Evolutionary conservation across 2,888 invertebrate species (phyloP).

Genomic region (Drosophila formosana): DNA sequence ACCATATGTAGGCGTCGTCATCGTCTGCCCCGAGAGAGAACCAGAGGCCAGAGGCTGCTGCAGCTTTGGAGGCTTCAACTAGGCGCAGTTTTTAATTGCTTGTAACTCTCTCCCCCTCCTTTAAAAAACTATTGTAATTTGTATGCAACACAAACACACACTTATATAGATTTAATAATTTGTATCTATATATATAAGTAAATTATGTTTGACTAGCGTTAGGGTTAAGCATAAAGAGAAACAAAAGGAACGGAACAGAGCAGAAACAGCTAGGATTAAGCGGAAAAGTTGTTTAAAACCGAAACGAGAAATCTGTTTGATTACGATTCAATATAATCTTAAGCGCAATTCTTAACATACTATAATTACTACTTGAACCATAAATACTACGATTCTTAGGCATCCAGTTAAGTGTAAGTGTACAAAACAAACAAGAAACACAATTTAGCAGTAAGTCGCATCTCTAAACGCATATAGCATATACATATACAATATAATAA

Average conservation of each 20-base stretch:
- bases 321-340: background rate
- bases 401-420: slow-evolving; percentile 47
- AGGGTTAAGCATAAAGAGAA: slow-evolving; percentile 11
- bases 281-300: slow-evolving; percentile 14
- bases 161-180: slow-evolving; percentile 2
- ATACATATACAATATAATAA: slow-evolving; percentile 9
- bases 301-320: slow-evolving; percentile 16
- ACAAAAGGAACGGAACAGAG: slow-evolving; percentile 2
- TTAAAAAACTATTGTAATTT: slow-evolving; percentile 15
- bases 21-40: background rate
- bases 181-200: slow-evolving; percentile 7
- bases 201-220: slow-evolving; percentile 33
- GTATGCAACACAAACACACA: slow-evolving; percentile 16
- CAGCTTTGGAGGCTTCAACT: slow-evolving; percentile 5
- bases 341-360: background rate
- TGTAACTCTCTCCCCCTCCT: background rate
- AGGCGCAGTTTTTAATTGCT: slow-evolving; percentile 19
- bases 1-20: background rate
- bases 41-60: slow-evolving; percentile 31
- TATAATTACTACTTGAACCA: background rate
- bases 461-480: slow-evolving; percentile 20
- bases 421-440: slow-evolving; percentile 45
- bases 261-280: slow-evolving; percentile 34
- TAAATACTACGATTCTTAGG: background rate
- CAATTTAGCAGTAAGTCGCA: slow-evolving; percentile 32